These are phyloP conservation scores for Ciona savignyi DNA, from an alignment of 23 tunicate species.

Conservation along the genomic window DNA sequence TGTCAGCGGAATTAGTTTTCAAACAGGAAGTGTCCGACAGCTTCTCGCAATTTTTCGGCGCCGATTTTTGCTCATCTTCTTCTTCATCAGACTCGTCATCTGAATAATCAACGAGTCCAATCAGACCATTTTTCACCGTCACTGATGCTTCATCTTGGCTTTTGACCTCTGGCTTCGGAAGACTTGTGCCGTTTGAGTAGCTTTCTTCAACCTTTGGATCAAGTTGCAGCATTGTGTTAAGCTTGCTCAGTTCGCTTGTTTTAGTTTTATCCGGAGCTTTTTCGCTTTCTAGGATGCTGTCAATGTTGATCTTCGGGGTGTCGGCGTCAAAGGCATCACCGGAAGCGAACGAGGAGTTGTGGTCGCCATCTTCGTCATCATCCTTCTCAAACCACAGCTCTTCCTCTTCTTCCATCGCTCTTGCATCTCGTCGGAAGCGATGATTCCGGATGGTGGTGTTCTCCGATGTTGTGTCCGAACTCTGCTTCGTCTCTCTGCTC, in stretches of 20 bases:
- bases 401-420: constrained; percentile 81
- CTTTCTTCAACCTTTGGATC: background rate
- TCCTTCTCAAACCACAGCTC: constrained; percentile 94
- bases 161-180: background rate
- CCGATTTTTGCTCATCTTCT: constrained; percentile 2
- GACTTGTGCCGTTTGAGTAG: constrained; percentile 4
- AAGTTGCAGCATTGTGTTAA: background rate
- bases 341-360: background rate
- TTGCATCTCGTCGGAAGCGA: constrained; percentile 73
- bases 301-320: constrained; percentile 75
- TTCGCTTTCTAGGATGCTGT: constrained; percentile 57
- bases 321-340: constrained; percentile 45
- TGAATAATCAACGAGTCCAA: constrained; percentile 82
- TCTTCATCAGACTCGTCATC: constrained; percentile 88
- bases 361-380: constrained; percentile 34
- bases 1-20: background rate
- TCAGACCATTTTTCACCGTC: constrained; percentile 48
- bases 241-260: background rate
- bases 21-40: background rate
- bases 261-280: constrained; percentile 10
- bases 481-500: constrained; percentile 17
- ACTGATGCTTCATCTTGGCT: constrained; percentile 10
- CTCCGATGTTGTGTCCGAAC: background rate
- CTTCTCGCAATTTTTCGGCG: background rate
- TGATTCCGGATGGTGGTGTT: constrained; percentile 9